Percentiles rank a stretch among this genome's conserved stretches.
Conservation (phyloP, 2,797 vertebrate genomes). For the Mallotus villosus region DNA sequence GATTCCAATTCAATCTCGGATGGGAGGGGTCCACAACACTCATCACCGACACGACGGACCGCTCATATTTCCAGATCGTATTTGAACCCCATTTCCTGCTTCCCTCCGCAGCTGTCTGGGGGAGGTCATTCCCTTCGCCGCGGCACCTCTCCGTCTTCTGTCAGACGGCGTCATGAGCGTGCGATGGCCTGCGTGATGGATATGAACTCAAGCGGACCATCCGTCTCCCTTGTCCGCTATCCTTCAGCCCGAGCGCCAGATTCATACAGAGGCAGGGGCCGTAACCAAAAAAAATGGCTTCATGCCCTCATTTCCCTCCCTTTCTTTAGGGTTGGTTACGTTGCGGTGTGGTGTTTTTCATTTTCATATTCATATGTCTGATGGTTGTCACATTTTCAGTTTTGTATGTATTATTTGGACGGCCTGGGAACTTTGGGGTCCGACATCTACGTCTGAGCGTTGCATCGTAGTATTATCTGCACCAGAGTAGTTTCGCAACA, state of each 20-base stretch:
- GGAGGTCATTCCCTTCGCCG: slow-evolving; percentile 61
- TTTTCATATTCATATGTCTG: too few relatives aligned
- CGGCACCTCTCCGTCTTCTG: slow-evolving; percentile 81
- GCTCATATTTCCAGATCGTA: slow-evolving; percentile 74
- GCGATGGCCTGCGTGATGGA: slow-evolving; percentile 74
- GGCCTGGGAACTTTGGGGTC: too few relatives aligned
- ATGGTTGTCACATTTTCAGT: too few relatives aligned
- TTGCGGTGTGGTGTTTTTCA: too few relatives aligned
- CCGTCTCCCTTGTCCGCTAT: slow-evolving; percentile 63
- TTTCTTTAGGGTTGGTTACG: too few relatives aligned
- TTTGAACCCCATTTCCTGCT: slow-evolving; percentile 83
- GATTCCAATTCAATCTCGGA: slow-evolving; percentile 62
- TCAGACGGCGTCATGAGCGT: slow-evolving; percentile 80
- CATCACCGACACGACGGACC: slow-evolving; percentile 70
- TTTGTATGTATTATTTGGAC: too few relatives aligned
- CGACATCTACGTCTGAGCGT: too few relatives aligned
- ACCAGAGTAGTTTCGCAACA: too few relatives aligned
- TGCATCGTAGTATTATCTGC: too few relatives aligned
- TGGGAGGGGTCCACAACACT: slow-evolving; percentile 65
- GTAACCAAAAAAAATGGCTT: too few relatives aligned
- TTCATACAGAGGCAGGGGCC: slow-evolving; percentile 2
- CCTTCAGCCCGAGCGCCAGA: slow-evolving; percentile 66
- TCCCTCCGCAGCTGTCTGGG: slow-evolving; percentile 77
- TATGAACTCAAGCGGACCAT: slow-evolving; percentile 76
- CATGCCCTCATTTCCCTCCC: too few relatives aligned